A percentile compares a stretch with the other conserved stretches of the same genome.
phyloP scores from a whole-genome alignment of 23 tunicate species.

The Halocynthia roretzi region DNA sequence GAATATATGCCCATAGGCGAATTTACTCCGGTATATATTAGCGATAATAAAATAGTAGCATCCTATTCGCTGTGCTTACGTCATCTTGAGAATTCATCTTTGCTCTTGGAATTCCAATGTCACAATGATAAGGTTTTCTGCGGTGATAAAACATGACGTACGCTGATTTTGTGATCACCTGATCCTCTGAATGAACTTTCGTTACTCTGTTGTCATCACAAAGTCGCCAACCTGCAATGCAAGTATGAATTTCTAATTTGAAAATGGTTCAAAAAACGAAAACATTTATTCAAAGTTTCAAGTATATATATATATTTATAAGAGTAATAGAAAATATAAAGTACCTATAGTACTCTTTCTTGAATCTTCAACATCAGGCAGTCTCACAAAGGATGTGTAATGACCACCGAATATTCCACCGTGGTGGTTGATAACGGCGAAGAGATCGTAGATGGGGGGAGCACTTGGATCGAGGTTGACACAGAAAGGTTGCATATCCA shows the following conservation, averaged over 20 bases:
- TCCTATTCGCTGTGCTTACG: too few species aligned
- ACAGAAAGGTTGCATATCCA: conserved; percentile 80
- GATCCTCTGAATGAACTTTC: conserved; percentile 17
- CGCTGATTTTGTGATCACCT: conserved; percentile 68
- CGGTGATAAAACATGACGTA: conserved; percentile 82
- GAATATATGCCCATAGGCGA: too few species aligned
- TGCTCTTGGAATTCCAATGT: too few species aligned
- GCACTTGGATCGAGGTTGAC: conserved; percentile 17
- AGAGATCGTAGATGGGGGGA: conserved; percentile 62
- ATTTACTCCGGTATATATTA: too few species aligned
- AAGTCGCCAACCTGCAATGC: conserved; percentile 45
- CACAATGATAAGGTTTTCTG: neutral
- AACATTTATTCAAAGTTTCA: too few species aligned
- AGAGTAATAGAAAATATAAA: too few species aligned
- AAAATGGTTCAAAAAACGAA: too few species aligned
- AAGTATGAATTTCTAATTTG: neutral
- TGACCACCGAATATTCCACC: conserved; percentile 93
- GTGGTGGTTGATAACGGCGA: conserved; percentile 86
- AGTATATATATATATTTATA: too few species aligned
- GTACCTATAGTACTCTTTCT: too few species aligned
- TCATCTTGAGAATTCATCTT: too few species aligned
- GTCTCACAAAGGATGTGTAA: conserved; percentile 68
- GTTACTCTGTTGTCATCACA: conserved; percentile 83
- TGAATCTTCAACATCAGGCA: conserved; percentile 16
- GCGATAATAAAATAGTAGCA: too few species aligned